Evolutionary conservation across 2,888 invertebrate species (phyloP), one percentile per base, ranked within the genome.

Genomic region (Uloborus plumipes): DNA sequence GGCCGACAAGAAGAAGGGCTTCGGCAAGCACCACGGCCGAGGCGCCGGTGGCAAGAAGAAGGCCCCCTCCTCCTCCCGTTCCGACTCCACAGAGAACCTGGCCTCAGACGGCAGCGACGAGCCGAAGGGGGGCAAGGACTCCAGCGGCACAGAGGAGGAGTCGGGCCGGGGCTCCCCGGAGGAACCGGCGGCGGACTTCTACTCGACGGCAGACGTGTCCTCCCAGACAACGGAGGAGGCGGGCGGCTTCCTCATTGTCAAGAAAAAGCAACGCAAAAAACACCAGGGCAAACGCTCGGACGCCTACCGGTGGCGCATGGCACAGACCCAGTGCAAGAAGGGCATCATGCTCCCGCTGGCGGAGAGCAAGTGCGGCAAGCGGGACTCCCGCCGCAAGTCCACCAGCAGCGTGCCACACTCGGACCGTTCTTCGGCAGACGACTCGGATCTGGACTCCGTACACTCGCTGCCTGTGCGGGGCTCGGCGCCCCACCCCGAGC

Each of bases 361-460:
- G 1, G 78, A 84, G 13, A 79, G 75, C 59, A 85, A 86, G 31
- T 73, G 85, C 50, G 75, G 81, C 9, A 81, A 77, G 31, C 85
- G 77, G 16, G 84, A 84, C 55, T 61, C 80, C 16, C 79, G 85
- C 67, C 91, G 93, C 86, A 93, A 92, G 89, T 93, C 93, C n/a
- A 93, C 94, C 26, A 92, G 93, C 84, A 93, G 93, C 71, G 92
- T 93, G 90, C 95, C 95, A 74, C 94, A 94, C 84, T 93, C 93
- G 87, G 95, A 95, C 88, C 94, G 94, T 89, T 86, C 86, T 14
- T 94, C 94, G 85, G 94, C 94, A 89, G 94, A 95, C 86, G 94
- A 94, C 88, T 89, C 89, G 71, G 94, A 94, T 89, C 91, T 93
- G 87, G 95, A 95, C 88, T 95, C 95, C 18, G 94, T 95, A 86